These are phyloP conservation scores for Tadarida brasiliensis DNA, from an alignment of 2,797 vertebrate genomes.

Conservation along the genomic window DNA sequence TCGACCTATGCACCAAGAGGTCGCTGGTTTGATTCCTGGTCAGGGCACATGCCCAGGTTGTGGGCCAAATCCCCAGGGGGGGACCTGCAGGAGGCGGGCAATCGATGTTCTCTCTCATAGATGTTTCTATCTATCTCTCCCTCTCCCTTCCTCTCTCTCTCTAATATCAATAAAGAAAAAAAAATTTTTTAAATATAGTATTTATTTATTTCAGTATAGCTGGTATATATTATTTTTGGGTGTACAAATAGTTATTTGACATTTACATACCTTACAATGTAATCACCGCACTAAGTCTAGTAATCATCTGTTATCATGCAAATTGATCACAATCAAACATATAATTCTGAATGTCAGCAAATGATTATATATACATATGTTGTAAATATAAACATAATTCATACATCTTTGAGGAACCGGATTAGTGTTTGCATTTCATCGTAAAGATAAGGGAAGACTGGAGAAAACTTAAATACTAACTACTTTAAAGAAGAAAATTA, in stretches of 20 bases:
- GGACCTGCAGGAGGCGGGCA: too few relatives aligned
- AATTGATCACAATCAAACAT: neutral
- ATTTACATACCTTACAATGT: neutral
- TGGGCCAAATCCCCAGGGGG: too few relatives aligned
- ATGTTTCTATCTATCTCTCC: too few relatives aligned
- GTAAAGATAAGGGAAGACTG: neutral
- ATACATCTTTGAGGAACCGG: neutral
- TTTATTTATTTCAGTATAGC: neutral
- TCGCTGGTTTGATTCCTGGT: too few relatives aligned
- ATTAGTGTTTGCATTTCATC: neutral
- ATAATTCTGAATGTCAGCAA: neutral
- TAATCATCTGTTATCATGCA: neutral
- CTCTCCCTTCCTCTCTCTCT: too few relatives aligned
- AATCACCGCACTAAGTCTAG: neutral
- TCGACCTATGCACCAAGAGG: too few relatives aligned
- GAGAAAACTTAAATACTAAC: neutral
- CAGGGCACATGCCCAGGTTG: too few relatives aligned
- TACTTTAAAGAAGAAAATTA: neutral
- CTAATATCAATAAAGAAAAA: too few relatives aligned
- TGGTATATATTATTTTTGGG: neutral
- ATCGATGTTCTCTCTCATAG: too few relatives aligned
- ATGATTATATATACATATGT: too few relatives aligned
- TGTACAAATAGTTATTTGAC: neutral
- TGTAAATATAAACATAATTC: neutral
- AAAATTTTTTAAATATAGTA: neutral